These are phyloP conservation scores for Camelus bactrianus DNA, from an alignment of 2,113 vertebrate genomes.

Conservation along the genomic window DNA sequence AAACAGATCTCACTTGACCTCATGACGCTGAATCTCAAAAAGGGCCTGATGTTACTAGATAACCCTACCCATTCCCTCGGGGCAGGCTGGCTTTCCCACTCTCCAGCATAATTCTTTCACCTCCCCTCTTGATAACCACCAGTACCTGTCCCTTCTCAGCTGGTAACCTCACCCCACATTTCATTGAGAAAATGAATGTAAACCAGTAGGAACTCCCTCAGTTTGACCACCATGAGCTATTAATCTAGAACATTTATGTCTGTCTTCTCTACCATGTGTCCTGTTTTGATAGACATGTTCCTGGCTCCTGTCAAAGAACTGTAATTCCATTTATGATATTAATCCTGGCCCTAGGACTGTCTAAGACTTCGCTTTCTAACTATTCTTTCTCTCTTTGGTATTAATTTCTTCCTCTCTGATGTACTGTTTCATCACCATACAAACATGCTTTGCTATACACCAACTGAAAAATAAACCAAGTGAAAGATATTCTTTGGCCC, in stretches of 20 bases:
- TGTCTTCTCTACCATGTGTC: background rate
- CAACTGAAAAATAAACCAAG: background rate
- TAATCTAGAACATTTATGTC: background rate
- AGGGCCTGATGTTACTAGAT: background rate
- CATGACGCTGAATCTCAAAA: background rate
- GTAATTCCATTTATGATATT: background rate
- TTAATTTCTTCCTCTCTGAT: background rate
- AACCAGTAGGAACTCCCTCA: background rate
- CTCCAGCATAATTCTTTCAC: background rate
- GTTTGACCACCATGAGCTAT: background rate
- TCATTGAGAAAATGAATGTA: background rate
- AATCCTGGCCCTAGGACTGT: background rate
- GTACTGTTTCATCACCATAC: too few relatives aligned
- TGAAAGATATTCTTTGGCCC: background rate
- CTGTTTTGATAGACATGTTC: background rate
- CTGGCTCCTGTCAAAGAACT: background rate
- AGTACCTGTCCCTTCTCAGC: background rate
- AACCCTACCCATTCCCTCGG: rapidly evolving
- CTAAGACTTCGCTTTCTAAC: background rate
- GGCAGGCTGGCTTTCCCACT: rapidly evolving
- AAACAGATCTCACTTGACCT: background rate
- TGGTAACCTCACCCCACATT: background rate
- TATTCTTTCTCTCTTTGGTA: background rate
- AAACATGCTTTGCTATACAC: background rate
- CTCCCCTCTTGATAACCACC: too few relatives aligned